Evolutionary conservation across 2,888 invertebrate species (phyloP), one percentile per base, ranked within the genome.

Genomic region (Microplitis manilae): DNA sequence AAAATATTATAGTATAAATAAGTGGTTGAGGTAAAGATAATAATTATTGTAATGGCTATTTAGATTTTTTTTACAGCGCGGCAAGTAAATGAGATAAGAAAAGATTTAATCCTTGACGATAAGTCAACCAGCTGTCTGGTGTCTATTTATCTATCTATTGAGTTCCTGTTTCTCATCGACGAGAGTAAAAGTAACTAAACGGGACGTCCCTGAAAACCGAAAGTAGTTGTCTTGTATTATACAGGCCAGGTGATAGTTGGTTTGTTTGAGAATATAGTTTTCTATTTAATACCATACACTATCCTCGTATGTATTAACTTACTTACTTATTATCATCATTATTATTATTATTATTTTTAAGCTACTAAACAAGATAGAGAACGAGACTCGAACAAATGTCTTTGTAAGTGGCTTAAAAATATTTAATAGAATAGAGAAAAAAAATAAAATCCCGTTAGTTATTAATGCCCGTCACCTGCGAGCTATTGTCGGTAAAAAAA

Each of bases 101-200:
- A 38, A 68, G 40, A 68, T 60, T 68, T 68, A 17, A 39, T 60
- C 68, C 40, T 38, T 68, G 59, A 8, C 50, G 17, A 59, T 50
- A 60, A 68, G 68, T 38, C 67, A 38, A 60, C 60, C 59, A 68
- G 60, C 65, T 68, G 30, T 30, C 64, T 64, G 65, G 38, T 71
- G 65, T 71, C 20, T 64, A 73, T 59, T 41, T 40, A 64, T 62
- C 38, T 59, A 70, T 75, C 38, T 20, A 76, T 50, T 40, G 64
- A 76, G 72, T 76, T 76, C 65, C 72, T 76, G 68, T 77, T 77
- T 73, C 73, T 69, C 69, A 77, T 77, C 41, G 69, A 70, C 73
- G 77, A 77, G 73, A 77, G 77, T 77, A 77, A 77, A 77, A 77
- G 77, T 77, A 77, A 69, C 73, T 73, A 73, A 77, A 77, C 70